Evolutionary conservation across 2,888 invertebrate genomes (phyloP), one percentile per base, ranked within the genome.

Genomic region (Scaeva pyrastri): DNA sequence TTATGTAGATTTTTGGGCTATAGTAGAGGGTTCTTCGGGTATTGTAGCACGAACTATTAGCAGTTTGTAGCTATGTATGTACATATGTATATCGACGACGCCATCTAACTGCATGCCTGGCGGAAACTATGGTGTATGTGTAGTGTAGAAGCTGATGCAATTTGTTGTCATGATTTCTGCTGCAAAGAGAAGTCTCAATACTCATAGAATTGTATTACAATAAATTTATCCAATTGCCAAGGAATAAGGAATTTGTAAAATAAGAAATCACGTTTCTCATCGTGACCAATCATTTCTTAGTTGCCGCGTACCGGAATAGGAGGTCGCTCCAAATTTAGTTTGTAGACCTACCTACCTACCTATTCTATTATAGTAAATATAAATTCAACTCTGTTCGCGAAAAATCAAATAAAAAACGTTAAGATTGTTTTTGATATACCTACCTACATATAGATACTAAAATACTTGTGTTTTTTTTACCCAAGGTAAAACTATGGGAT

Each of bases 61-160:
- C 19, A 39, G n/a, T 31, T 31, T 31, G 5, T 31, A 31, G 31
- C n/a, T n/a, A n/a, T n/a, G n/a, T 31, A 31, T 7, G 8, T 7
- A 31, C 31, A n/a, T 31, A 31, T 31, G 8, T 7, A 8, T 21
- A 41, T 21, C 39, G 7, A 43, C 48, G 58, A n/a, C 36, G 36
- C 19, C 55, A 11, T 31, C n/a, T 6, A 39, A 21, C 11, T 11
- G 39, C 39, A 4, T 31, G 31, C 31, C n/a, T n/a, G n/a, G n/a
- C n/a, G n/a, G n/a, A n/a, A n/a, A n/a, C n/a, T n/a, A n/a, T n/a
- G n/a, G n/a, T n/a, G n/a, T n/a, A n/a, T n/a, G n/a, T n/a, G n/a
- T n/a, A n/a, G n/a, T 64, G 62, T 41, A 21, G 55, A 76, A 71
- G 76, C 81, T 82, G 81, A 82, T 82, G 81, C 71, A 82, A 82